Conservation (phyloP, 2,888 invertebrate species). For the Ethmia dodecea region DNA sequence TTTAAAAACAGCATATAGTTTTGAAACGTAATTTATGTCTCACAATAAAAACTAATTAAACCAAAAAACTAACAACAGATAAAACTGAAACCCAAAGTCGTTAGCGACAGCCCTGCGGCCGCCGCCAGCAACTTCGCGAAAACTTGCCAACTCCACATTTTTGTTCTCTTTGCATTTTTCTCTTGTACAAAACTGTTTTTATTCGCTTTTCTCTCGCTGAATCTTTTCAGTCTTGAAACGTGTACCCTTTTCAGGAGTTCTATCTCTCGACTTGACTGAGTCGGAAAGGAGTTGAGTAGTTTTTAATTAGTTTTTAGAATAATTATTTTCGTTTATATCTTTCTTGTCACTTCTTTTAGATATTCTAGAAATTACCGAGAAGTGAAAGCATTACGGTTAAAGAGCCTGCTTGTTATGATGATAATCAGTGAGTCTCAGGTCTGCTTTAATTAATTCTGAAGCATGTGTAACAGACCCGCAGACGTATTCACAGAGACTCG, state of each 20-base stretch:
- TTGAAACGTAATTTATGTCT: no score
- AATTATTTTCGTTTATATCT: background rate
- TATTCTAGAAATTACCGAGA: no score
- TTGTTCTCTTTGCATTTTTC: slow-evolving; percentile 71
- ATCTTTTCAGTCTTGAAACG: slow-evolving; percentile 69
- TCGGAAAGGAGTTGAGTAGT: slow-evolving; percentile 35
- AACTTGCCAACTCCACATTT: slow-evolving; percentile 66
- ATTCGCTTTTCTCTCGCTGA: slow-evolving; percentile 42
- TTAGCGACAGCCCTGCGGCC: slow-evolving; percentile 48
- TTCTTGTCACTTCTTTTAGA: no score
- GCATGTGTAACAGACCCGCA: no score
- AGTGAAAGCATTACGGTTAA: no score
- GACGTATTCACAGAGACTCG: no score
- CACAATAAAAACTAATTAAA: no score
- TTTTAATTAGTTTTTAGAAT: slow-evolving; percentile 6
- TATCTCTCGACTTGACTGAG: slow-evolving; percentile 72
- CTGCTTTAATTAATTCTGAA: no score
- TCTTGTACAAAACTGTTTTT: slow-evolving; percentile 43
- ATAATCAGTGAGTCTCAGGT: no score
- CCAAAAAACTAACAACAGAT: slow-evolving; percentile 23
- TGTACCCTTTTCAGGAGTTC: slow-evolving; percentile 76
- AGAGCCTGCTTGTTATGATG: no score
- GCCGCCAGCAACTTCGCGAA: slow-evolving; percentile 51
- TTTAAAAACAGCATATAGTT: no score
- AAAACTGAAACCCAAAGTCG: slow-evolving; percentile 34